These are phyloP conservation scores for Sporophila hypoxantha DNA, from an alignment of 2,113 vertebrate genomes.

Conservation along the genomic window DNA sequence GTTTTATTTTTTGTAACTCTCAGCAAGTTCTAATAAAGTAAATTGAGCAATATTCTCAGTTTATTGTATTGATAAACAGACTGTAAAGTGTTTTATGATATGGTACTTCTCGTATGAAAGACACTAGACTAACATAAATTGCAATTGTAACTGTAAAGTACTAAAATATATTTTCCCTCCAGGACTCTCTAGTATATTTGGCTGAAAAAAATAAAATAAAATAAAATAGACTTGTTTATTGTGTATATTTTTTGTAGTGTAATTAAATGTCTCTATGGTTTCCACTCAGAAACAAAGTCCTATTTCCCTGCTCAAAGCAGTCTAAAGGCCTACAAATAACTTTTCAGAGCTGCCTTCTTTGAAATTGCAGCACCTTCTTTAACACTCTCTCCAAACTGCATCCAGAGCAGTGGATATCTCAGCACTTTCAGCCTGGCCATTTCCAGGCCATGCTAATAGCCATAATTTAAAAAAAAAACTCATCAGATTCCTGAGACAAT, in stretches of 20 bases:
- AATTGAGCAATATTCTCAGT: constrained; percentile 53
- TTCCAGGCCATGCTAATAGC: neutral
- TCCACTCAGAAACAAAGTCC: constrained; percentile 13
- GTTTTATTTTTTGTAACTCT: constrained; percentile 55
- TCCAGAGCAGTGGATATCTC: neutral
- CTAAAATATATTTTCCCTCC: constrained; percentile 55
- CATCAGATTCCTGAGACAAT: neutral
- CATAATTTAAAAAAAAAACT: neutral
- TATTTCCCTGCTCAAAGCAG: neutral
- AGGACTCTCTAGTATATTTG: constrained; percentile 37
- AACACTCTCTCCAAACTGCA: neutral
- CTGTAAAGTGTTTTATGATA: constrained; percentile 51
- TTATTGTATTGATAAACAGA: constrained; percentile 63
- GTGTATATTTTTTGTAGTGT: constrained; percentile 49
- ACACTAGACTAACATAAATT: constrained; percentile 56
- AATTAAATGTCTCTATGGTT: constrained; percentile 55
- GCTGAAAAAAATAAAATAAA: constrained; percentile 44
- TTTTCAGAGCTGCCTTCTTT: neutral
- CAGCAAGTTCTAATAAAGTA: constrained; percentile 60
- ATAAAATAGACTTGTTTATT: constrained; percentile 61
- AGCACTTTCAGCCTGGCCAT: neutral
- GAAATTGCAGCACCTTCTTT: neutral
- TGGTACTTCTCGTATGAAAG: constrained; percentile 34
- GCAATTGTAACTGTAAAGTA: constrained; percentile 55
- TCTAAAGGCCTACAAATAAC: constrained; percentile 14